These are phyloP conservation scores for Trichosurus vulpecula DNA, from an alignment of 2,797 vertebrate species.

Conservation along the genomic window DNA sequence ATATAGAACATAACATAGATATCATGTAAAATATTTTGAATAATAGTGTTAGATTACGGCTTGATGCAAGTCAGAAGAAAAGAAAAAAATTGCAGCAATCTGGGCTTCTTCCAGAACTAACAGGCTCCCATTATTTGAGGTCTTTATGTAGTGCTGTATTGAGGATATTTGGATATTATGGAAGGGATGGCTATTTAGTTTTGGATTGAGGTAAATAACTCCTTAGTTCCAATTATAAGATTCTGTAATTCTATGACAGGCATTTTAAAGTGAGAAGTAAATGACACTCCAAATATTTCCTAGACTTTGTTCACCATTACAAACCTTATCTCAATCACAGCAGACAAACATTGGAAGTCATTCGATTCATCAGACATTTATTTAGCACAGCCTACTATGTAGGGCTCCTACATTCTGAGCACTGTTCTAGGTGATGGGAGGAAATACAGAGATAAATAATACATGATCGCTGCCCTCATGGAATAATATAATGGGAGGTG, in stretches of 20 bases:
- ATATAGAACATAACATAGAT: background rate
- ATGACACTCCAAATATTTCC: slow-evolving; percentile 39
- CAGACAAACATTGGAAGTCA: background rate
- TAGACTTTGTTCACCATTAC: slow-evolving; percentile 16
- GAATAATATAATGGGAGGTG: background rate
- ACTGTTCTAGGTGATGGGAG: background rate
- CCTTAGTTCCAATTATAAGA: background rate
- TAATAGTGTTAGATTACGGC: background rate
- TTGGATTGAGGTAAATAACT: background rate
- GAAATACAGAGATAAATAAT: background rate
- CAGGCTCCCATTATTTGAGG: background rate
- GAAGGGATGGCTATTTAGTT: slow-evolving; percentile 1
- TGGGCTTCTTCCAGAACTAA: background rate
- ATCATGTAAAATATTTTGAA: background rate
- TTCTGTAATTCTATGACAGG: background rate
- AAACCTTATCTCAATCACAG: slow-evolving; percentile 4
- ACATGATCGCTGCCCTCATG: background rate
- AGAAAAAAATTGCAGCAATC: background rate
- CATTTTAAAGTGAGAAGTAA: slow-evolving; percentile 45
- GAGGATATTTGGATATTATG: background rate
- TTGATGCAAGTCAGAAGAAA: background rate
- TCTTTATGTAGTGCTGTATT: background rate
- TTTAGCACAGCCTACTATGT: background rate
- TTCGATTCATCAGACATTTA: background rate
- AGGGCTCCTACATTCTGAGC: background rate